Evolutionary conservation across 1,140 invertebrate species (phyloP).

Genomic region (Drosophila obscura): DNA sequence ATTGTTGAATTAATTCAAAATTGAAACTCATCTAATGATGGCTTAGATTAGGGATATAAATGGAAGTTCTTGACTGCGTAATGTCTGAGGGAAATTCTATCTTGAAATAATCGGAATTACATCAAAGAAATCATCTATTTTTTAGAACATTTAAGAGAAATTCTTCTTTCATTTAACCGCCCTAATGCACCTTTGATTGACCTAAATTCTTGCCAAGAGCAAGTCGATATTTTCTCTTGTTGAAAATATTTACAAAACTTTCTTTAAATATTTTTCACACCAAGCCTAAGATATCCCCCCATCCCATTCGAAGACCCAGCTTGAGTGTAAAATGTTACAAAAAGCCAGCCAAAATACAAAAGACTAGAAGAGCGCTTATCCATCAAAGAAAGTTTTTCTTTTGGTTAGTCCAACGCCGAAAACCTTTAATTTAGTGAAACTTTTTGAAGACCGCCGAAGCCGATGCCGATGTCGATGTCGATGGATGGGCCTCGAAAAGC

Average conservation of each 20-base stretch:
- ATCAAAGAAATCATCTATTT: background rate
- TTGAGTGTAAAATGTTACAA: constrained; percentile 8
- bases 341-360: background rate
- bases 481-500: constrained; percentile 55
- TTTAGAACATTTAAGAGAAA: background rate
- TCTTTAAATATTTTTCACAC: constrained; percentile 69
- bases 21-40: constrained; percentile 37
- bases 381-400: constrained; percentile 75
- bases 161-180: too few relatives aligned
- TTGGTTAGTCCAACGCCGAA: constrained; percentile 65
- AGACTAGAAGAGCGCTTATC: constrained; percentile 50
- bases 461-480: constrained; percentile 14
- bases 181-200: constrained; percentile 8
- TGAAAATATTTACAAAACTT: constrained; percentile 45
- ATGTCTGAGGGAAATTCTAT: background rate
- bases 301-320: constrained; percentile 9
- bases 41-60: constrained; percentile 22
- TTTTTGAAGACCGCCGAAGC: constrained; percentile 75
- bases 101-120: background rate
- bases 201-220: constrained; percentile 13
- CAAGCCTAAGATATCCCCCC: constrained; percentile 8
- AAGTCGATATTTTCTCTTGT: constrained; percentile 6
- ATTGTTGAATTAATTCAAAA: constrained; percentile 6
- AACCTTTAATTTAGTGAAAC: constrained; percentile 81
- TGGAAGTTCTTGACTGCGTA: constrained; percentile 7